Base-by-base conservation (phyloP, 2,888 invertebrate genomes). In the Mamestra brassicae region DNA sequence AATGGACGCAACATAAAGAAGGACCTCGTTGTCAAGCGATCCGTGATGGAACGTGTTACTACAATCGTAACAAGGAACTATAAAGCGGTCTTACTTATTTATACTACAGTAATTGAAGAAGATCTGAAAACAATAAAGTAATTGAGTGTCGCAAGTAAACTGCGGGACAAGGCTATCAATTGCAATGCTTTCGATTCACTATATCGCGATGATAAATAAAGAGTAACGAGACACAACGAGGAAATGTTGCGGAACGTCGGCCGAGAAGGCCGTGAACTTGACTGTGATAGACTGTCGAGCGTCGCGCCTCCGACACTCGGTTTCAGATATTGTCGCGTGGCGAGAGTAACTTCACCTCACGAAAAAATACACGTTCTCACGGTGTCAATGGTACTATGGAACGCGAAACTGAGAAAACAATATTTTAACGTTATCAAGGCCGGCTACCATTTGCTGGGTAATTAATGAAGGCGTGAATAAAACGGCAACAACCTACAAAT, bases 241-340 rank as follows among this genome's bases (percentile, higher is more conserved):
- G 91, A 92, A 92, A 89, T 90, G 88, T 89, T 86, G 90, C 89
- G 85, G 88, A 90, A 89, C 90, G 83, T 87, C 82, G 87, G 81
- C 85, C 84, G 87, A 71, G 83, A 89, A 91, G 93, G 88, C 94
- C 94, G 90, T 95, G 95, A 95, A 95, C 95, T 95, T 95, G 94
- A 94, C 93, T 93, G 91, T 89, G 92, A 91, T 91, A 93, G 92
- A 92, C 91, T 89, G 90, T 89, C 88, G 89, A 91, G 87, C 87
- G 90, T 86, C 87, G 89, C 86, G 83, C 83, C 89, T 76, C 84
- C 82, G 38, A 85, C 81, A 50, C 87, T 38, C 50, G 65, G 71
- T 72, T 85, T 89, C 90, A 68, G 79, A 78, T 71, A 64, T 38
- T 73, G 65, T 75, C n/a, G 74, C 58, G 74, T 70, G 60, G 63